Evolutionary conservation across 1,140 invertebrate genomes (phyloP), one percentile per base, ranked within the genome.

Genomic region (Hestina assimilis): DNA sequence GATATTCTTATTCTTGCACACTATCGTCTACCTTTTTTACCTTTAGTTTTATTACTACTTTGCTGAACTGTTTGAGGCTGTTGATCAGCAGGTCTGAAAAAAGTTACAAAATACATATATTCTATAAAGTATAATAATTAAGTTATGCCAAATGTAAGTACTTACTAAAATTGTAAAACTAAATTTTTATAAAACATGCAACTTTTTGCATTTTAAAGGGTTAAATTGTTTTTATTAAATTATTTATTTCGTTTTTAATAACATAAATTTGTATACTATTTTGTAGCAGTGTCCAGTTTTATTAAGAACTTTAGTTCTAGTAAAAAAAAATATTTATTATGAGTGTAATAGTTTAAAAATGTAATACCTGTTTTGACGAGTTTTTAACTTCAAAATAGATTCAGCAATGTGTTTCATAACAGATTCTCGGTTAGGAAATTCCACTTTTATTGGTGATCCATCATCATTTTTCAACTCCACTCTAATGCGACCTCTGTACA

Each of bases 391-490:
- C 0, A 97, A 97, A 78, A 99, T 99, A 73, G 93, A 96, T 58
- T 94, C 92, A 28, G 93, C 94, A 31, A 97, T 79, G 84, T 95
- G 93, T 12, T 91, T 69, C 83, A 98, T 91, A 0, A 98, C 65
- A 45, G 94, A 93, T 68, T 96, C 92, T 63, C 96, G 92, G 2
- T 92, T 93, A 1, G 93, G 90, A 82, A 95, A 97, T 43, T 95
- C 91, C 0, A 91, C 75, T 75, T 95, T 94, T 2, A 93, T 76
- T 4, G 93, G 92, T 17, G 92, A 91, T 0, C 97, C 97, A 90
- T 98, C 96, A 74, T 98, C 96, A 79, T 98, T 95, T 84, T 94
- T 97, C 14, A 99, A 86, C 75, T 99, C 97, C 0, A 99, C 94
- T 52, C 97, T 90, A 52, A 99, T 94, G 40, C 98, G 90, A 1